Conservation (phyloP, 30 jellyfish, hydroid and myxozoan species). For the Mastigias papua region DNA sequence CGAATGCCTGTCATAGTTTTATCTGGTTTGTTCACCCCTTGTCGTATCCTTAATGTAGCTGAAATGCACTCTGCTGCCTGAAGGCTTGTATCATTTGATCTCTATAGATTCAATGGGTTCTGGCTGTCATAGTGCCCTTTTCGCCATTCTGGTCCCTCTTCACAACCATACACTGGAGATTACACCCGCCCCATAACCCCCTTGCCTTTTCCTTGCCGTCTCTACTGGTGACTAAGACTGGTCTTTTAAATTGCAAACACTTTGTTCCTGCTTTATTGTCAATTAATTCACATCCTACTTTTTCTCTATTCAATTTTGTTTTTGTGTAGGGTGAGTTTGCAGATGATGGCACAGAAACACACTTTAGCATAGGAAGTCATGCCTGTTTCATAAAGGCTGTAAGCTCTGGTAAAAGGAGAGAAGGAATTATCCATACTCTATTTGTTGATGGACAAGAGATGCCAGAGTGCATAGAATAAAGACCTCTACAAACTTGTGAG, state of each 20-base stretch:
- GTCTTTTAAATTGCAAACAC: background rate
- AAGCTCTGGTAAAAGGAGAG: conserved; percentile 91
- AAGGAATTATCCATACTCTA: conserved; percentile 86
- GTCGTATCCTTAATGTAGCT: no score
- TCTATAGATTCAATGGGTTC: no score
- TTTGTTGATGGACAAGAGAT: conserved; percentile 76
- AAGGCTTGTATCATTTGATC: no score
- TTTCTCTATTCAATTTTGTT: background rate
- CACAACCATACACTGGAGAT: background rate
- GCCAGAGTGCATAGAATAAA: conserved; percentile 85
- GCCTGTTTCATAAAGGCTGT: conserved; percentile 87
- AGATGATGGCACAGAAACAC: conserved; percentile 98
- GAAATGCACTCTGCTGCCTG: no score
- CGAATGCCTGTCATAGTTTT: no score
- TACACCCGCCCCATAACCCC: background rate
- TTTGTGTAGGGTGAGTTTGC: conserved; percentile 92
- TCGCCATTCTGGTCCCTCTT: background rate
- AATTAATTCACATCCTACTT: background rate
- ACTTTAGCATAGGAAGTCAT: conserved; percentile 86
- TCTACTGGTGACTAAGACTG: background rate
- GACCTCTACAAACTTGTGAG: no score
- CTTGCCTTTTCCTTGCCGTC: no score
- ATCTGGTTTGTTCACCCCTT: no score
- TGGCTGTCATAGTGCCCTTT: no score
- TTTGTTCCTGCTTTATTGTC: background rate